A percentile compares a stretch with the other conserved stretches of the same genome.
Evolutionary conservation across 2,888 invertebrate genomes (phyloP).

Genomic region (Oxyteleia sp.): DNA sequence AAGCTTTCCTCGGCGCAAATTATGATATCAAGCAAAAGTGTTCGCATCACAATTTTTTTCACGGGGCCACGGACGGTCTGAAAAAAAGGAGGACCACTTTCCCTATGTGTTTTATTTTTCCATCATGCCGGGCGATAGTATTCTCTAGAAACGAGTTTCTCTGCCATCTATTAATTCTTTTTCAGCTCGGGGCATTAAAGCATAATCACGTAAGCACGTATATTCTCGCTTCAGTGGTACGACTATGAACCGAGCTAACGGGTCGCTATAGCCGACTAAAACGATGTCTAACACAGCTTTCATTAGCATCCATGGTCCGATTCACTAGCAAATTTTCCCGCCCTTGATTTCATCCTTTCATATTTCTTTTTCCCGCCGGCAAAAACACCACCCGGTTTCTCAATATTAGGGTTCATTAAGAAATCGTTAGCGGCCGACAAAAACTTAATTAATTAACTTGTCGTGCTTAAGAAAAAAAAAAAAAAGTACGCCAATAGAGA

Average conservation of each 20-base stretch:
- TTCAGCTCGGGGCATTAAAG: constrained; percentile 56
- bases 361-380: constrained; percentile 15
- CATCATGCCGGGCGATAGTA: constrained; percentile 33
- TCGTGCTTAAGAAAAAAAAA: no score
- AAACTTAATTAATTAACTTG: constrained; percentile 48
- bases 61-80: background rate
- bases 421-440: constrained; percentile 42
- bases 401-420: constrained; percentile 54
- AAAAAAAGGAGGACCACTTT: constrained; percentile 14
- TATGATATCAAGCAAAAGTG: constrained; percentile 27
- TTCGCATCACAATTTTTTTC: constrained; percentile 33
- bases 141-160: constrained; percentile 37
- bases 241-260: constrained; percentile 58
- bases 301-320: constrained; percentile 69
- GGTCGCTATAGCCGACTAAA: constrained; percentile 55
- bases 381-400: constrained; percentile 25
- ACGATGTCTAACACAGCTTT: constrained; percentile 68
- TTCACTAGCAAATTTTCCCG: constrained; percentile 48
- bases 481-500: constrained; percentile 27
- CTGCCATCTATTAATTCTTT: constrained; percentile 51
- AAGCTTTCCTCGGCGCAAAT: constrained; percentile 11
- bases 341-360: constrained; percentile 13
- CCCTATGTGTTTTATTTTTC: constrained; percentile 40
- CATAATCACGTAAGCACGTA: constrained; percentile 67
- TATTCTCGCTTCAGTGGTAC: constrained; percentile 66